Evolutionary conservation across 2,797 vertebrate genomes (phyloP).

Genomic region (Myotis vivesi): DNA sequence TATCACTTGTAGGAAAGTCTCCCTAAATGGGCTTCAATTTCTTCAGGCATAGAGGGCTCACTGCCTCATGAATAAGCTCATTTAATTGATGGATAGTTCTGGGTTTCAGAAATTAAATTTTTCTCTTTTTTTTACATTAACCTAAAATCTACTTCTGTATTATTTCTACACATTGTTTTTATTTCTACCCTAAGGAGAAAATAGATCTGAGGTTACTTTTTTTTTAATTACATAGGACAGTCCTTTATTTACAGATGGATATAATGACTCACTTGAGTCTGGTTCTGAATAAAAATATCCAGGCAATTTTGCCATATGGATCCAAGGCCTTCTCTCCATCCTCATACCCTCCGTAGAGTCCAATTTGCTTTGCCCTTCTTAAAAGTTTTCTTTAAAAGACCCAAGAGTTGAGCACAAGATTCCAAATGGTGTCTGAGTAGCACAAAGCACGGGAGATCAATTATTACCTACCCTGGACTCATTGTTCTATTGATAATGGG

Average conservation of each 20-base stretch:
- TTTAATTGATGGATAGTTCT: background rate
- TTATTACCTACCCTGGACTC: background rate
- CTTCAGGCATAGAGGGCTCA: background rate
- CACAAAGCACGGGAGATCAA: background rate
- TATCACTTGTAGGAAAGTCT: background rate
- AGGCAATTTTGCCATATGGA: background rate
- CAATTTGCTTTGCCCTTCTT: background rate
- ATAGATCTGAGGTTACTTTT: background rate
- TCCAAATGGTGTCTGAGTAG: background rate
- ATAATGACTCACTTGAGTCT: background rate
- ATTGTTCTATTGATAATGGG: background rate
- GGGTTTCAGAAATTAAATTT: background rate
- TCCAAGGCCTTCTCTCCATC: background rate
- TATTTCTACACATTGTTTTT: background rate
- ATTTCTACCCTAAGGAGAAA: background rate
- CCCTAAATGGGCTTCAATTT: background rate
- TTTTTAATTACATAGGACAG: background rate
- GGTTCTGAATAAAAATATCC: background rate
- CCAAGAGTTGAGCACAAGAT: background rate
- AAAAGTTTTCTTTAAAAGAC: background rate
- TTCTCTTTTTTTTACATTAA: background rate
- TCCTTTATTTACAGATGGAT: background rate
- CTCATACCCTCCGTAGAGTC: background rate
- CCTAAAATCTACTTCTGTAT: background rate
- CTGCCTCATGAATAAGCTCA: background rate